phyloP scores from a whole-genome alignment of 92 coral and sea anemone genomes.

The Actinernus sp. region DNA sequence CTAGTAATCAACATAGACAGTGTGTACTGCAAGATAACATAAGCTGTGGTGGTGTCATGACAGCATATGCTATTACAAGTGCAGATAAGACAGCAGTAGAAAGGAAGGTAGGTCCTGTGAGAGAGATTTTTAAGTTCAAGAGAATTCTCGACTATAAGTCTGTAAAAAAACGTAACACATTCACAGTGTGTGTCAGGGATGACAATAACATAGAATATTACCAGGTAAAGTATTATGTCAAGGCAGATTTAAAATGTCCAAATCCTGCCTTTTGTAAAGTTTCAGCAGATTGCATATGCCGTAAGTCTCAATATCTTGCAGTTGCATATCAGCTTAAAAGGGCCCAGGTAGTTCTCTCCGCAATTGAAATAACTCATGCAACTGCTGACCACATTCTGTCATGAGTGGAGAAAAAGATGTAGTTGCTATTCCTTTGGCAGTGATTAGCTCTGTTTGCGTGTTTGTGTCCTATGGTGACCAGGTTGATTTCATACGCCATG shows the following conservation, averaged over 20 bases:
- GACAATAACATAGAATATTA: conserved; percentile 1
- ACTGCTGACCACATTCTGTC: too few relatives aligned
- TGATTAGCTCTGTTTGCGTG: too few relatives aligned
- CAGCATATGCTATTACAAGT: conserved; percentile 17
- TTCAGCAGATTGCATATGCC: too few relatives aligned
- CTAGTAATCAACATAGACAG: conserved; percentile 34
- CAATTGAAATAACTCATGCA: too few relatives aligned
- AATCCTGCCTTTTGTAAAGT: conserved; percentile 35
- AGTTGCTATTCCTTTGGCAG: too few relatives aligned
- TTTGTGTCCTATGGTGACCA: too few relatives aligned
- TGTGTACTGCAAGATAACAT: conserved; percentile 22
- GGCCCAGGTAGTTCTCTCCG: too few relatives aligned
- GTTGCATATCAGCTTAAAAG: too few relatives aligned
- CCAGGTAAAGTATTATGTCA: conserved; percentile 31
- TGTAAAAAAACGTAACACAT: background rate
- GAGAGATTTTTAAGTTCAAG: conserved; percentile 40
- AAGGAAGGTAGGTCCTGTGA: conserved; percentile 34
- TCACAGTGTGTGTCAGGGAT: background rate
- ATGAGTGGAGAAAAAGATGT: too few relatives aligned
- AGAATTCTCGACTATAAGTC: conserved; percentile 34
- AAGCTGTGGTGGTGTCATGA: conserved; percentile 28
- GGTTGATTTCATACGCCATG: too few relatives aligned
- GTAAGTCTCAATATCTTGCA: too few relatives aligned
- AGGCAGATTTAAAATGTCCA: conserved; percentile 24
- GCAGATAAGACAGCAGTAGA: conserved; percentile 36